phyloP scores from a whole-genome alignment of 2,888 invertebrate species.

The Ferrisia virgata region DNA sequence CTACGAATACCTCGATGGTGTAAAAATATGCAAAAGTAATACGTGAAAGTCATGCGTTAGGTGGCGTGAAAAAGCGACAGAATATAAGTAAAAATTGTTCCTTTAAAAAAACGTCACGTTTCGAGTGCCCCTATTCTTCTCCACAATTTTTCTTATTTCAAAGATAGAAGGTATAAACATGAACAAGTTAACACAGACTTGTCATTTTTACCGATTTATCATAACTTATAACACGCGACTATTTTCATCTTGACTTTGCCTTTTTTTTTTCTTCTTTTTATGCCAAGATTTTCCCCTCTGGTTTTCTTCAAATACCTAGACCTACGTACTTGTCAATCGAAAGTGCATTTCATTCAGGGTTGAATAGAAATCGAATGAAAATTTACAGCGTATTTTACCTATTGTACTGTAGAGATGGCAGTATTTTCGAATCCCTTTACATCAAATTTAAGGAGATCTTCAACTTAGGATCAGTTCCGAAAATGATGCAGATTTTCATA shows the following conservation, averaged over 20 bases:
- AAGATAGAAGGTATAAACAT: slow-evolving; percentile 14
- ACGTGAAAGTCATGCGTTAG: slow-evolving; percentile 27
- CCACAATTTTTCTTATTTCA: background rate
- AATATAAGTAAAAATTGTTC: background rate
- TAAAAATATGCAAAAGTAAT: slow-evolving; percentile 30
- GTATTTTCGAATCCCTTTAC: no score
- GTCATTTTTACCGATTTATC: slow-evolving; percentile 14
- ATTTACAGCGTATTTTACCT: no score
- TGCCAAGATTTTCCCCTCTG: background rate
- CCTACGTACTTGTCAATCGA: background rate
- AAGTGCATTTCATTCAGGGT: background rate
- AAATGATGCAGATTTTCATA: no score
- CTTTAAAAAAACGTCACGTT: slow-evolving; percentile 10
- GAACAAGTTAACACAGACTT: slow-evolving; percentile 13
- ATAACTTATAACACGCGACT: background rate
- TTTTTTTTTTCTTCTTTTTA: background rate
- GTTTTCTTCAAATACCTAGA: background rate
- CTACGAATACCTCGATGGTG: background rate
- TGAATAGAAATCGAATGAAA: no score
- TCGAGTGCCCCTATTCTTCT: background rate
- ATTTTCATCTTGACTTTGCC: background rate
- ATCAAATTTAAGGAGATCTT: no score
- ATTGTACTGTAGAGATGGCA: no score
- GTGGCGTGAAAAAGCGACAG: background rate
- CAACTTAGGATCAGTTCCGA: no score